phyloP scores from a whole-genome alignment of 2,113 vertebrate species.

The Dasyornis broadbenti region DNA sequence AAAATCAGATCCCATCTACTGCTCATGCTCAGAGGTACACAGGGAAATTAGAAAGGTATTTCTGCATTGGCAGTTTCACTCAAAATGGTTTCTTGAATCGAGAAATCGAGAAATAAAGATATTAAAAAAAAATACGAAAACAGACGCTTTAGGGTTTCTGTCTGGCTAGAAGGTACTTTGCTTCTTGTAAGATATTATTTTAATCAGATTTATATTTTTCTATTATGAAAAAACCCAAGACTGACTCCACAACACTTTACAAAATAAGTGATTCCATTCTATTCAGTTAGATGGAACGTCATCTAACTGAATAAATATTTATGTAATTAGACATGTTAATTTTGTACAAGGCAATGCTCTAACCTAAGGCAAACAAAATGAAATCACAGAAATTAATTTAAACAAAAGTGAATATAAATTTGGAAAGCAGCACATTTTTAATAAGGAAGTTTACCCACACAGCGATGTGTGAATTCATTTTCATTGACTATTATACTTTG shows the following conservation, averaged over 20 bases:
- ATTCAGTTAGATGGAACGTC: background rate
- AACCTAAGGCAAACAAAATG: background rate
- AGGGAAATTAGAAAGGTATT: background rate
- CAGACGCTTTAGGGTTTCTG: background rate
- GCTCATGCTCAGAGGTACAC: background rate
- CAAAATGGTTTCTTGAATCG: background rate
- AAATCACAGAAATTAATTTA: background rate
- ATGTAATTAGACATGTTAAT: background rate
- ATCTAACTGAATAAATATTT: background rate
- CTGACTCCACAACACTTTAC: background rate
- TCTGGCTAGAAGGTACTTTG: background rate
- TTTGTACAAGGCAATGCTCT: background rate
- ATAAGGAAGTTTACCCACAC: background rate
- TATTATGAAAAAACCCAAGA: background rate
- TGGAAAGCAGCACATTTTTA: background rate
- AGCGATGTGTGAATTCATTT: background rate
- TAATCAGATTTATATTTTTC: background rate
- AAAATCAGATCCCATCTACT: background rate
- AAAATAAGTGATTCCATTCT: background rate
- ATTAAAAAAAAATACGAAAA: background rate
- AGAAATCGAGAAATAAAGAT: background rate
- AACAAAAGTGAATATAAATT: background rate
- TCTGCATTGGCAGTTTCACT: background rate
- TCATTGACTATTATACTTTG: background rate
- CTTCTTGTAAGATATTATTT: background rate